Base-by-base conservation (phyloP, 2,797 vertebrate genomes). In the Liasis olivaceus region DNA sequence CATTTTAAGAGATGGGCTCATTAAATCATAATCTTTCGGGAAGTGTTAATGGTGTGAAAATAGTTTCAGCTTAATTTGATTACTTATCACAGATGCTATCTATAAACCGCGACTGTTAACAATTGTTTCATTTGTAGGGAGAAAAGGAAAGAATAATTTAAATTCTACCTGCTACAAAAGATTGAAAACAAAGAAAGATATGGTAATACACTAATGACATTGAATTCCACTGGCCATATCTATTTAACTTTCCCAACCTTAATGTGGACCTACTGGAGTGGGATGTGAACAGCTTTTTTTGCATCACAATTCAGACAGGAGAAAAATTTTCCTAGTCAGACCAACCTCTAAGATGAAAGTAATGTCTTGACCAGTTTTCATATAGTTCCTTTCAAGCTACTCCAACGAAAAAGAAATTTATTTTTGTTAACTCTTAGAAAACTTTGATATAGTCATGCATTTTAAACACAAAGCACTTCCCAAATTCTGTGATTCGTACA, bases 31-130 rank as follows among this genome's bases (percentile, higher is more conserved):
- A 92, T 28, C 86, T 93, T 93, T 95, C 51, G 84, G 92, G 91
- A 94, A 89, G 20, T 28, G 51, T 89, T 95, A 88, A 91, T 94
- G 89, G 87, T 94, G 77, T 90, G 56, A 90, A 95, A 95, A 42
- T 56, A 15, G 28, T 96, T 96, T 93, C 63, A 93, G 28, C 91
- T 64, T 86, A 69, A 84, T 95, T 95, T 94, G 91, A 93, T 95
- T 94, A 88, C 88, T 95, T 94, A 81, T 87, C 24, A 56, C 90
- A 94, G 89, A 94, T 94, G 87, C 87, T 95, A 91, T n/a, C 87
- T 81, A 20, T 89, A 56, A 93, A 81, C 88, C 36, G 94, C 60
- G 94, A 11, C 56, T 84, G 42, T 22, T 90, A 64, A 90, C 8
- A 36, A 92, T 91, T 88, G 2, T 81, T 94, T 91, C 81, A 89